phyloP scores from a whole-genome alignment of 2,113 vertebrate genomes.

The Alces alces region DNA sequence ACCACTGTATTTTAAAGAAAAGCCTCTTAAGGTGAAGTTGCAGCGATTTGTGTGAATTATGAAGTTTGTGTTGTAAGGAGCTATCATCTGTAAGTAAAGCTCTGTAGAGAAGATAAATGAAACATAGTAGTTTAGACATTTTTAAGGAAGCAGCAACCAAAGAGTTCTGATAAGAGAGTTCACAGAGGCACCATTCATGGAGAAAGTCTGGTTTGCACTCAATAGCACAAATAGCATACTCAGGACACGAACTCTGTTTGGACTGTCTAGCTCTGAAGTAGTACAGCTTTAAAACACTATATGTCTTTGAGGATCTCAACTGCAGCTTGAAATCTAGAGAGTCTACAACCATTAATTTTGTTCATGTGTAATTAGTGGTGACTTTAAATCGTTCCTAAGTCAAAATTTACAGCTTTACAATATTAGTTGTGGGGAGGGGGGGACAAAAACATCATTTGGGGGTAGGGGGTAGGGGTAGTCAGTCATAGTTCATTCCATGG shows the following conservation, averaged over 20 bases:
- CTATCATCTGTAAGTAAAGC: slow-evolving; percentile 54
- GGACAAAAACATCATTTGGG: neutral
- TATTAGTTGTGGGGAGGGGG: neutral
- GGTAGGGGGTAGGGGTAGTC: neutral
- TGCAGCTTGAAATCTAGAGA: neutral
- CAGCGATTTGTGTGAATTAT: slow-evolving; percentile 68
- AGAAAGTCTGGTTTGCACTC: slow-evolving; percentile 43
- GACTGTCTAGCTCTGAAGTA: neutral
- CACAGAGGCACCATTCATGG: neutral
- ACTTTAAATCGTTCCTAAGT: neutral
- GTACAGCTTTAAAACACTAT: neutral
- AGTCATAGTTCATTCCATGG: neutral
- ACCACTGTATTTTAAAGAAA: slow-evolving; percentile 69
- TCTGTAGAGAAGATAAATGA: slow-evolving; percentile 28
- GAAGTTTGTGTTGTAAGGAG: slow-evolving; percentile 59
- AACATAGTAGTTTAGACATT: slow-evolving; percentile 49
- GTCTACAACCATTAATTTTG: neutral
- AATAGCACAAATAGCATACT: slow-evolving; percentile 55
- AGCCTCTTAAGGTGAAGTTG: slow-evolving; percentile 71
- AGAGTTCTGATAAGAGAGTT: slow-evolving; percentile 43
- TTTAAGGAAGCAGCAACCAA: slow-evolving; percentile 46
- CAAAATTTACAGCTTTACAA: neutral
- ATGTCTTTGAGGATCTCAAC: neutral
- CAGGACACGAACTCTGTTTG: slow-evolving; percentile 14
- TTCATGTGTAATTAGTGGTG: neutral